Conservation (phyloP, 2,113 vertebrate genomes). For the Pollimyrus isidori region DNA sequence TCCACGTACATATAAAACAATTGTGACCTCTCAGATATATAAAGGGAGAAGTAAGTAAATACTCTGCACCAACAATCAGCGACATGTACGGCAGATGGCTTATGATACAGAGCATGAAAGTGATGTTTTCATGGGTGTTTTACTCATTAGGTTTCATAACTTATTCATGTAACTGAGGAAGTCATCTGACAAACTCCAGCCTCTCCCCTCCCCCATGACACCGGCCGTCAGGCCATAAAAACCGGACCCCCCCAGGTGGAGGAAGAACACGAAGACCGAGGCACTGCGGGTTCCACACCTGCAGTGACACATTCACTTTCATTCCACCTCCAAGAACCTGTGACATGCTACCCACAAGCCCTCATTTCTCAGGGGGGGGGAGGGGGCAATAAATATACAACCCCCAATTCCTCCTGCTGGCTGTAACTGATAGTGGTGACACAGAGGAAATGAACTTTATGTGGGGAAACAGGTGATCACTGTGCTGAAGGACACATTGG, state of each 20-base stretch:
- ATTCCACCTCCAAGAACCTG: neutral
- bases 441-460: conserved; percentile 12
- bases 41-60: neutral
- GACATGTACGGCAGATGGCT: neutral
- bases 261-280: neutral
- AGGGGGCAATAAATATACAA: neutral
- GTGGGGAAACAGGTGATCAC: neutral
- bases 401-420: neutral
- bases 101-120: neutral
- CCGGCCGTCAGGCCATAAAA: neutral
- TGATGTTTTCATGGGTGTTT: neutral
- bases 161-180: neutral
- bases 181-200: neutral
- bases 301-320: neutral
- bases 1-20: neutral
- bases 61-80: neutral
- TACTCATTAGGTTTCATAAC: neutral
- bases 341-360: neutral
- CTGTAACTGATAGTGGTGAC: conserved; percentile 19
- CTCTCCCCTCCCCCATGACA: neutral
- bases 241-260: neutral
- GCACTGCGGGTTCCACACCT: neutral
- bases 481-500: neutral
- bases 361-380: neutral
- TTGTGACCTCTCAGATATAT: neutral